Conservation (phyloP, 2,113 vertebrate species). For the Channa argus region DNA sequence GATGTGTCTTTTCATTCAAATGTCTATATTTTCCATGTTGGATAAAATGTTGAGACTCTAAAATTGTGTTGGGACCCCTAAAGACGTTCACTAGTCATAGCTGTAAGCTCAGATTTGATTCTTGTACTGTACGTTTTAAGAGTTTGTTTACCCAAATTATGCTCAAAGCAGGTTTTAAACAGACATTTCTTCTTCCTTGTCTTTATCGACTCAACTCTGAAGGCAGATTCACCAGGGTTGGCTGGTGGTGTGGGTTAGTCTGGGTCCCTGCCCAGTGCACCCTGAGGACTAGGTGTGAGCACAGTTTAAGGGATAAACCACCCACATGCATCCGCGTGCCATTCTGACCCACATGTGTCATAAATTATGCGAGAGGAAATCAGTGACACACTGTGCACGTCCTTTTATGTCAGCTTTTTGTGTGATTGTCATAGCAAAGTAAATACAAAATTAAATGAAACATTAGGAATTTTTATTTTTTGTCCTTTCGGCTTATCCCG, state of each 20-base stretch:
- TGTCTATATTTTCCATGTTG: background rate
- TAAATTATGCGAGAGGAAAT: constrained; percentile 13
- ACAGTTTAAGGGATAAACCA: constrained; percentile 59
- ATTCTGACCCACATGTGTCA: constrained; percentile 19
- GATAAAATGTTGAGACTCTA: background rate
- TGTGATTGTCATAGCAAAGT: too few relatives aligned
- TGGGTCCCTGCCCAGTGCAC: constrained; percentile 51
- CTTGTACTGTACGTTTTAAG: too few relatives aligned
- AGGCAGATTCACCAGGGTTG: constrained; percentile 45
- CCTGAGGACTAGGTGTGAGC: constrained; percentile 50
- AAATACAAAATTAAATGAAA: too few relatives aligned
- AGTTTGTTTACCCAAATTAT: too few relatives aligned
- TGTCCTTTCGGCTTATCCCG: too few relatives aligned
- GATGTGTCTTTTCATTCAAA: background rate
- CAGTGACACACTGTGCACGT: background rate
- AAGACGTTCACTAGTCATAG: background rate
- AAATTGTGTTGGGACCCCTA: background rate
- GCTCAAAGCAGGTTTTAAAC: too few relatives aligned
- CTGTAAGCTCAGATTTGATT: background rate
- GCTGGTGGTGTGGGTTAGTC: constrained; percentile 23
- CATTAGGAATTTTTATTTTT: too few relatives aligned
- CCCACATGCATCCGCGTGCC: constrained; percentile 17
- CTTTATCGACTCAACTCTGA: constrained; percentile 11
- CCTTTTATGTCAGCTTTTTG: background rate
- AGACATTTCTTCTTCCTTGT: background rate